Conservation (phyloP, 2,113 vertebrate species). For the Lepisosteus oculatus region DNA sequence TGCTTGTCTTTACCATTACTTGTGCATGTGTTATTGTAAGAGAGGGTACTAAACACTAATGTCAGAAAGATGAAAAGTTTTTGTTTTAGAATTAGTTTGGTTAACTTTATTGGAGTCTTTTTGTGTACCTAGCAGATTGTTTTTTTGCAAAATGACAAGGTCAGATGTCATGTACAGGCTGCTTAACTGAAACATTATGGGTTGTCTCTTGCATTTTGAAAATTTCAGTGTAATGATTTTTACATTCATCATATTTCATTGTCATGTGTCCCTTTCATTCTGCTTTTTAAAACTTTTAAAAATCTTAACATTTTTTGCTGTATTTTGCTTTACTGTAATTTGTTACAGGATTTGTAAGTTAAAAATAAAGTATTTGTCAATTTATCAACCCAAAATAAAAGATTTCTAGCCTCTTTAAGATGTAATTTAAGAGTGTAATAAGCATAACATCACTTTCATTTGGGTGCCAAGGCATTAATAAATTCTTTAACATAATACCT, state of each 20-base stretch:
- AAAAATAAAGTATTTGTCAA: constrained; percentile 55
- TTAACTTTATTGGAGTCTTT: constrained; percentile 22
- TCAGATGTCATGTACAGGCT: constrained; percentile 3
- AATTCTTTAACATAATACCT: no score
- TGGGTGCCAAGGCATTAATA: no score
- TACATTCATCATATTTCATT: constrained; percentile 32
- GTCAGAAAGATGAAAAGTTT: constrained; percentile 26
- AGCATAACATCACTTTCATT: no score
- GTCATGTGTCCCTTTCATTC: constrained; percentile 33
- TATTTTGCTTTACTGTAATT: constrained; percentile 52
- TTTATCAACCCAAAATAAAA: constrained; percentile 44
- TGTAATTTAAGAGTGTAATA: not conserved
- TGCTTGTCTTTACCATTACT: constrained; percentile 37
- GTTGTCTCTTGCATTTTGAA: constrained; percentile 31
- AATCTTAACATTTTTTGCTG: constrained; percentile 46
- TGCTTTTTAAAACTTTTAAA: constrained; percentile 31
- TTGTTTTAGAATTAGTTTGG: constrained; percentile 30
- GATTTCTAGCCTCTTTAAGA: constrained; percentile 11
- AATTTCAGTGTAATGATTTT: constrained; percentile 37
- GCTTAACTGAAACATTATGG: not conserved
- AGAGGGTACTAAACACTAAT: constrained; percentile 48
- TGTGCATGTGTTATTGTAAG: constrained; percentile 50
- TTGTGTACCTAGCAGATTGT: not conserved
- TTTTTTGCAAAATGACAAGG: not conserved
- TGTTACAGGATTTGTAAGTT: constrained; percentile 55